Base-by-base conservation (phyloP, 2,797 vertebrate genomes). In the Lepidocolaptes lacrymiger region DNA sequence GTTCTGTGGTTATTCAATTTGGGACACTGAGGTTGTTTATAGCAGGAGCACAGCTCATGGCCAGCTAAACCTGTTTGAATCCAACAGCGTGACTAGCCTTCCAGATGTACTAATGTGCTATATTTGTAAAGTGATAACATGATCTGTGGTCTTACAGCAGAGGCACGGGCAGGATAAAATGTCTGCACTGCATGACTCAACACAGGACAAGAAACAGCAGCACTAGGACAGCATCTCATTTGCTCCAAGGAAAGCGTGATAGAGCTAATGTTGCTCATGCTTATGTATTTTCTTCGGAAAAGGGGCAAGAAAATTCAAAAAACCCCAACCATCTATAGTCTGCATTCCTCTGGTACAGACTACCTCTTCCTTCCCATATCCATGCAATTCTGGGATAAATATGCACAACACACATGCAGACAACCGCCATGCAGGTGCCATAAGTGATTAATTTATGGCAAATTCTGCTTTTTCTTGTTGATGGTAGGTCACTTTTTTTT, bases 91-190 rank as follows among this genome's bases (percentile, higher is more conserved):
- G 97, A 97, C 97, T 96, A 83, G 93, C 83, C 73, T 93, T 96
- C 96, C 97, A 97, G 75, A 97, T 97, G 93, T 55, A 97, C 97
- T 98, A 97, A 98, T 95, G 36, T 95, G 97, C 98, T 98, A 98
- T 98, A 98, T 98, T 98, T 98, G 97, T 98, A 98, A 96, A 83
- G 80, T 95, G 98, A 97, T 96, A 98, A 98, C 92, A 98, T 98
- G 98, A 98, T 97, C 97, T 97, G 87, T 62, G 66, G 89, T 89
- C 82, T 84, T 74, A 93, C 64, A 94, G 93, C 94, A 93, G 87
- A 89, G 91, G 94, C 96, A 96, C 30, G 6, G 88, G 95, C 93
- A 93, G 96, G 96, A 97, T 97, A 96, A 90, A 96, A 91, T 98
- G 96, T 97, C 97, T 96, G 91, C 77, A 84, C 97, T 85, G 61